These are phyloP conservation scores for Cyrtorhinus lividipennis DNA, from an alignment of 1,140 invertebrate species.

Conservation along the genomic window DNA sequence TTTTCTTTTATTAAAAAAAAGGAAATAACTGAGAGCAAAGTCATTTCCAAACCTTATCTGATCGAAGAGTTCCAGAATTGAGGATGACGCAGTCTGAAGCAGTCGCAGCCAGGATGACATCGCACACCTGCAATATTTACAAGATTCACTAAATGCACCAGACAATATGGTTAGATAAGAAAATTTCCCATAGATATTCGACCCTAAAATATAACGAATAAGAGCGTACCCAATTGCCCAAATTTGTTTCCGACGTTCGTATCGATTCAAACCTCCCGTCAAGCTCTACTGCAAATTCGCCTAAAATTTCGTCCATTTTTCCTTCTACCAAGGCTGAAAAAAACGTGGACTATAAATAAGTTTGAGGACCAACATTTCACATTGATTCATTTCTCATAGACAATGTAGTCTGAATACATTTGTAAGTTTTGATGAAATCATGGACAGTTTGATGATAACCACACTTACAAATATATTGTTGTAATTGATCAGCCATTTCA, in stretches of 20 bases:
- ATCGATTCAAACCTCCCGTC: constrained; percentile 69
- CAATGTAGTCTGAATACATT: no score
- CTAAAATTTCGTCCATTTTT: constrained; percentile 69
- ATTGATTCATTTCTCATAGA: no score
- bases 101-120: constrained; percentile 68
- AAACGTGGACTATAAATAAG: background rate
- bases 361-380: no score
- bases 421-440: no score
- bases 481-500: constrained; percentile 50
- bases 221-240: constrained; percentile 68
- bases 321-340: constrained; percentile 54
- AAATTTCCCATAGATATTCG: no score
- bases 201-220: no score
- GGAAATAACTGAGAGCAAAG: no score
- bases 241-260: constrained; percentile 68
- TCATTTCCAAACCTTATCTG: constrained; percentile 47
- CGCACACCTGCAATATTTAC: constrained; percentile 34
- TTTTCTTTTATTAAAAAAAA: no score
- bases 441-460: no score
- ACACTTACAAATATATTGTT: constrained; percentile 49
- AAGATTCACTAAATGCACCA: no score
- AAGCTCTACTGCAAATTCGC: constrained; percentile 62
- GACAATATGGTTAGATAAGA: no score
- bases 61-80: constrained; percentile 75
- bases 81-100: constrained; percentile 69